Percentiles rank a stretch among this genome's conserved stretches.
phyloP scores from a whole-genome alignment of 2,797 vertebrate genomes.

The Erithacus rubecula region DNA sequence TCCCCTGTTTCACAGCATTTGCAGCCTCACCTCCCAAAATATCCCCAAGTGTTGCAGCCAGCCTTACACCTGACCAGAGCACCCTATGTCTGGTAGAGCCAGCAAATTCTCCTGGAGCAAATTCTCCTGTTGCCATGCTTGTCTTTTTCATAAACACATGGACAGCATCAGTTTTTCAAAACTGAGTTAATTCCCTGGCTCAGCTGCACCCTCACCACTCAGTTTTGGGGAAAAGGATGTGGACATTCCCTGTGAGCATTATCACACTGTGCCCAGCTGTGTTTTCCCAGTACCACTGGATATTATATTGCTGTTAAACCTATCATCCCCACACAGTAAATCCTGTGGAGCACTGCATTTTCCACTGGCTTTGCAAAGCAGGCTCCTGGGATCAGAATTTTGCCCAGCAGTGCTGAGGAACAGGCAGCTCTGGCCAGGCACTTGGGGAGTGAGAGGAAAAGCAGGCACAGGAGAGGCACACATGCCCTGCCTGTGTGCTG shows the following conservation, averaged over 20 bases:
- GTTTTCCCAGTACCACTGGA: not conserved
- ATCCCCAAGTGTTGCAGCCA: not conserved
- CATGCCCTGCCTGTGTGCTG: not conserved
- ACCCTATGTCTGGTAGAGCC: not conserved
- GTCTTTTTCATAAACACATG: rapidly evolving
- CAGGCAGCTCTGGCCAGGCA: not conserved
- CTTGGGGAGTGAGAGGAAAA: not conserved
- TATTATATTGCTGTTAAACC: not conserved
- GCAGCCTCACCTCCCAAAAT: not conserved
- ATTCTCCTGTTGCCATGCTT: rapidly evolving
- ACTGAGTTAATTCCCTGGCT: not conserved
- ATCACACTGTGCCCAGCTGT: rapidly evolving
- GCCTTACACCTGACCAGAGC: not conserved
- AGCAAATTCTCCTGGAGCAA: not conserved
- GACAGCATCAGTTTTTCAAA: not conserved
- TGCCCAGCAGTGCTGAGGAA: not conserved
- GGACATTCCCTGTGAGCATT: not conserved
- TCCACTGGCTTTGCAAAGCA: not conserved
- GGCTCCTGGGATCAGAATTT: not conserved
- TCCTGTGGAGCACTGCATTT: not conserved
- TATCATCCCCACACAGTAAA: not conserved
- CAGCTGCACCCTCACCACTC: not conserved
- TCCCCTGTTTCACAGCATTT: not conserved
- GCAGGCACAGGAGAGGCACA: not conserved
- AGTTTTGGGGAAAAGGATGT: not conserved